Conservation (phyloP, 2,888 invertebrate species). For the Limnephilus auricula region DNA sequence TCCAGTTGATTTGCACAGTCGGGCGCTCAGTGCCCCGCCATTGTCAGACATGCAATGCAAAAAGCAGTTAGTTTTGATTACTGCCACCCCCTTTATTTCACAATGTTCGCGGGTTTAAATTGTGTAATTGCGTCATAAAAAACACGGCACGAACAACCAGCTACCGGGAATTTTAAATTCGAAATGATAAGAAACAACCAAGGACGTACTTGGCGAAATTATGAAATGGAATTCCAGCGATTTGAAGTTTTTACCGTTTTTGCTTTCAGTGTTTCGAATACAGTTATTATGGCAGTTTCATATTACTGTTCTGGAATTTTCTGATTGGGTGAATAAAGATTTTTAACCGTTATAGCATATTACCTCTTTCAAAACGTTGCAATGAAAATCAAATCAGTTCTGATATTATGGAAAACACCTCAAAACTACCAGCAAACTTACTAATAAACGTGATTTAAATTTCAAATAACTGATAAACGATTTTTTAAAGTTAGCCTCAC, state of each 20-base stretch:
- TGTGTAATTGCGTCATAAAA: not conserved
- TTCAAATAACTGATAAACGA: too few species aligned
- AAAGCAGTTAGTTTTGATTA: constrained; percentile 41
- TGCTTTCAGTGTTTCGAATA: not conserved
- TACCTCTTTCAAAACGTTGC: not conserved
- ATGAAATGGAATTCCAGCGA: not conserved
- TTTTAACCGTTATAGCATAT: not conserved
- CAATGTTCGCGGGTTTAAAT: constrained; percentile 26
- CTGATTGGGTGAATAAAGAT: not conserved
- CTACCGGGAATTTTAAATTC: not conserved
- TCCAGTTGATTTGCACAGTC: not conserved
- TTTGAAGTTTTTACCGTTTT: not conserved
- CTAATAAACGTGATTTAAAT: too few species aligned
- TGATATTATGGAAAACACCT: not conserved
- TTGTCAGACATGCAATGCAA: constrained; percentile 42
- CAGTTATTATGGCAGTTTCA: not conserved
- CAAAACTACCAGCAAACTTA: not conserved
- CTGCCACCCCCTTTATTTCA: constrained; percentile 26
- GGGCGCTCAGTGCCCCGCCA: not conserved
- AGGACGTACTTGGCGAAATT: not conserved
- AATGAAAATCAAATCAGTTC: not conserved
- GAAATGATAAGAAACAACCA: not conserved
- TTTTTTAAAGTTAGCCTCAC: too few species aligned
- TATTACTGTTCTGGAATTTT: not conserved
- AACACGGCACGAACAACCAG: not conserved